These are phyloP conservation scores for Drosophila elegans DNA, from an alignment of 1,140 invertebrate genomes.

Conservation along the genomic window DNA sequence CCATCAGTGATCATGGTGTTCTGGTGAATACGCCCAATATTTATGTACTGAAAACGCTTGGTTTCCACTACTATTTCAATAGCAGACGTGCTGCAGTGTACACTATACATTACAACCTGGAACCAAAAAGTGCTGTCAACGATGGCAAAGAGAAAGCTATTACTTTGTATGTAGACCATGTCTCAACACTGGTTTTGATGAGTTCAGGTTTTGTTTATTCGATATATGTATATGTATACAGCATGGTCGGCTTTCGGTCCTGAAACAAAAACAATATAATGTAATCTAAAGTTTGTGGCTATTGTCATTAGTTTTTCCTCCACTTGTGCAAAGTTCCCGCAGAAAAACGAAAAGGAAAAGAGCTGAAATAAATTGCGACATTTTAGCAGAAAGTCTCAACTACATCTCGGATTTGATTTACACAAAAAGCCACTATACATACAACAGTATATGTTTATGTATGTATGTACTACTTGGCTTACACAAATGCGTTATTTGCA, in stretches of 20 bases:
- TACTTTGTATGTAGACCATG: no score
- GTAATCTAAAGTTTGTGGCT: background rate
- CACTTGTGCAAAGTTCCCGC: background rate
- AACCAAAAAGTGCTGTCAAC: background rate
- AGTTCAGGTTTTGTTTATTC: slow-evolving; percentile 10
- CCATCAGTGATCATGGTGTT: no score
- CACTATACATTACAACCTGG: background rate
- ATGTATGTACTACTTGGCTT: slow-evolving; percentile 19
- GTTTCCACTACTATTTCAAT: background rate
- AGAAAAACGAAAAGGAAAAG: background rate
- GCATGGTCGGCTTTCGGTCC: background rate
- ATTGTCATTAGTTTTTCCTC: background rate
- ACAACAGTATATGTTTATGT: slow-evolving; percentile 2
- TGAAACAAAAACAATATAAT: slow-evolving; percentile 3
- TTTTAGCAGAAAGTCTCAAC: background rate
- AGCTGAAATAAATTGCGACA: background rate
- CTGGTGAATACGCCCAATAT: no score
- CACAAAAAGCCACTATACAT: background rate
- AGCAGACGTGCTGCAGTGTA: background rate
- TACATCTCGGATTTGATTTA: slow-evolving; percentile 10
- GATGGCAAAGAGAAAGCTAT: slow-evolving; percentile 5
- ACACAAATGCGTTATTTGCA: slow-evolving; percentile 29
- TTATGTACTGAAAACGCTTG: background rate
- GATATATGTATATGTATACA: slow-evolving; percentile 4
- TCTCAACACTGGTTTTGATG: background rate